These are phyloP conservation scores for Agapostemon virescens DNA, from an alignment of 2,888 invertebrate genomes.

Conservation along the genomic window DNA sequence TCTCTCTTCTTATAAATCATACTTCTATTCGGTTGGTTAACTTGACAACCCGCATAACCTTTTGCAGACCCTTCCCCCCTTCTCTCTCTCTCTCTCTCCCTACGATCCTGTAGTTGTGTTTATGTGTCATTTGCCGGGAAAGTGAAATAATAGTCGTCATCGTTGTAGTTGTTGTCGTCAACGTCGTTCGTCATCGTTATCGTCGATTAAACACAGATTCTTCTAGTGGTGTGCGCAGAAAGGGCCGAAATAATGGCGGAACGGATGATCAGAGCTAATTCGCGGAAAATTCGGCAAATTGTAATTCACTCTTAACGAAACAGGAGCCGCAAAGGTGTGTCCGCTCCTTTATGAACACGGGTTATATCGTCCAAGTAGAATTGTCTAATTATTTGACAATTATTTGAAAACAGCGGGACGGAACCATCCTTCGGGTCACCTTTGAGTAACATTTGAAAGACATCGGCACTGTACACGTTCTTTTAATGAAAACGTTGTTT, in stretches of 20 bases:
- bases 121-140: constrained; percentile 70
- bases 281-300: constrained; percentile 29
- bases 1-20: constrained; percentile 71
- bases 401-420: too few species aligned
- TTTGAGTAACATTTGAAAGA: too few species aligned
- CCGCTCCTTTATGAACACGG: too few species aligned
- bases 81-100: constrained; percentile 25
- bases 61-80: constrained; percentile 44
- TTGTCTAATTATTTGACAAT: too few species aligned
- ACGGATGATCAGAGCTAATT: constrained; percentile 31
- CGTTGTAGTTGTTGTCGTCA: constrained; percentile 47
- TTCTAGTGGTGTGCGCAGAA: neutral
- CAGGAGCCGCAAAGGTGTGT: constrained; percentile 4
- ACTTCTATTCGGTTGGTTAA: constrained; percentile 72
- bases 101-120: constrained; percentile 61
- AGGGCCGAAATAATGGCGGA: neutral
- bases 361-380: too few species aligned
- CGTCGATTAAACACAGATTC: constrained; percentile 41
- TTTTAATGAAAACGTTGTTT: too few species aligned
- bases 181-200: constrained; percentile 47
- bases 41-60: constrained; percentile 53
- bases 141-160: constrained; percentile 69
- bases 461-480: too few species aligned
- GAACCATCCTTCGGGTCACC: too few species aligned
- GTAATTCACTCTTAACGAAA: neutral